Evolutionary conservation across 2,797 vertebrate species (phyloP).

Genomic region (Miichthys miiuy): DNA sequence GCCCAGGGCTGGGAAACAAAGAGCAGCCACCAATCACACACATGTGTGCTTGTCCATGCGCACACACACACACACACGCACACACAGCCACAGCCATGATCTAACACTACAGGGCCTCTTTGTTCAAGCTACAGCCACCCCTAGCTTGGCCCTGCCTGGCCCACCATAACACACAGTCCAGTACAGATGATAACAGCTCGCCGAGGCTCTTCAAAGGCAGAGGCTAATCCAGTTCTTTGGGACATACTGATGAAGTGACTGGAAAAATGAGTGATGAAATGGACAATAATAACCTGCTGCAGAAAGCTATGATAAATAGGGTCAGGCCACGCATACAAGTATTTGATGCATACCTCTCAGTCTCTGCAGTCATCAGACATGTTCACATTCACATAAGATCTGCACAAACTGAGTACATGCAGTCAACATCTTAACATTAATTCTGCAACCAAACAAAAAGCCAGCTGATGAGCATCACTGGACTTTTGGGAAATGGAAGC

Average conservation of each 20-base stretch:
- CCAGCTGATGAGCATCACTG: slow-evolving; percentile 5
- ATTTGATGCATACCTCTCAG: slow-evolving; percentile 17
- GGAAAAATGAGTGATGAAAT: slow-evolving; percentile 59
- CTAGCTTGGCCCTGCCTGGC: slow-evolving; percentile 64
- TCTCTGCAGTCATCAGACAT: not conserved
- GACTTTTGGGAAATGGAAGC: not conserved
- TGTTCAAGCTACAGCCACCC: slow-evolving; percentile 68
- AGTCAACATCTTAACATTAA: slow-evolving; percentile 3
- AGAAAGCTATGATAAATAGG: slow-evolving; percentile 55
- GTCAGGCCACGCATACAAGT: slow-evolving; percentile 27
- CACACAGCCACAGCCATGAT: slow-evolving; percentile 47
- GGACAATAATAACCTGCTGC: slow-evolving; percentile 58
- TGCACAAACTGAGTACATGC: slow-evolving; percentile 2
- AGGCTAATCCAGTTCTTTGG: slow-evolving; percentile 66
- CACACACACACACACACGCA: slow-evolving; percentile 20
- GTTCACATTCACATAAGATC: not conserved
- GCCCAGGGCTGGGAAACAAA: slow-evolving; percentile 80
- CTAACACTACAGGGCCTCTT: slow-evolving; percentile 78
- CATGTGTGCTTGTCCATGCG: slow-evolving; percentile 40
- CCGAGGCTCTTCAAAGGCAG: slow-evolving; percentile 74
- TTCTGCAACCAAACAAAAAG: slow-evolving; percentile 3
- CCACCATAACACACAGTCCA: slow-evolving; percentile 64
- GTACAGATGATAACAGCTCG: slow-evolving; percentile 64
- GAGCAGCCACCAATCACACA: slow-evolving; percentile 75
- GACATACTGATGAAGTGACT: slow-evolving; percentile 58